Percentiles rank a stretch among this genome's conserved stretches.
Evolutionary conservation across 2,113 vertebrate species (phyloP).

Genomic region (Todiramphus saurophagus): DNA sequence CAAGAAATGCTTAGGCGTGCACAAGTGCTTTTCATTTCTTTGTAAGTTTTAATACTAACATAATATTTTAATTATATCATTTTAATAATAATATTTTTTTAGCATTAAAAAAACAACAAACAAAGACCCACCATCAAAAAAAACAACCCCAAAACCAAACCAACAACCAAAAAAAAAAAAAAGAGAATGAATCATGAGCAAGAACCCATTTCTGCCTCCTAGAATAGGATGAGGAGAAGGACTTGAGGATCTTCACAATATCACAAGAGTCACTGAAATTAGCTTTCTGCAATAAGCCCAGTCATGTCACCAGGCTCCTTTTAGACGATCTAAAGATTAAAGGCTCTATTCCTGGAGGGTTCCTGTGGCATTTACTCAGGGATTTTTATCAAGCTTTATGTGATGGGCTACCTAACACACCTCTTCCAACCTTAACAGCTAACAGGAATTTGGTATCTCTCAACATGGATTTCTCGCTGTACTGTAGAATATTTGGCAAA

Average conservation of each 20-base stretch:
- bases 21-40: accelerated
- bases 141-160: too few relatives aligned
- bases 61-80: too few relatives aligned
- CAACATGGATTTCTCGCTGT: conserved; percentile 54
- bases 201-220: background rate
- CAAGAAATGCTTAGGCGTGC: accelerated
- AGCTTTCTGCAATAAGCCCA: conserved; percentile 63
- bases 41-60: background rate
- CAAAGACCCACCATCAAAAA: background rate
- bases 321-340: conserved; percentile 55
- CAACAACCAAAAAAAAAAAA: too few relatives aligned
- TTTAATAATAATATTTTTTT: too few relatives aligned
- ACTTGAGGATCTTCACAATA: conserved; percentile 5
- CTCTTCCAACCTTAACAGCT: conserved; percentile 60
- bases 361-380: conserved; percentile 70
- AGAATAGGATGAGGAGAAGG: background rate
- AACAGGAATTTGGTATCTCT: conserved; percentile 57
- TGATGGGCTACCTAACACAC: conserved; percentile 66
- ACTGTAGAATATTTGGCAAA: conserved; percentile 60
- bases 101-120: background rate
- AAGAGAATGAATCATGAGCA: accelerated
- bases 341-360: conserved; percentile 67
- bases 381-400: conserved; percentile 61
- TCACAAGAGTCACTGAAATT: conserved; percentile 1
- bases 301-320: conserved; percentile 62